A percentile compares a stretch with the other conserved stretches of the same genome.
Conservation (phyloP, 2,888 invertebrate species). For the Abrostola triplasia region DNA sequence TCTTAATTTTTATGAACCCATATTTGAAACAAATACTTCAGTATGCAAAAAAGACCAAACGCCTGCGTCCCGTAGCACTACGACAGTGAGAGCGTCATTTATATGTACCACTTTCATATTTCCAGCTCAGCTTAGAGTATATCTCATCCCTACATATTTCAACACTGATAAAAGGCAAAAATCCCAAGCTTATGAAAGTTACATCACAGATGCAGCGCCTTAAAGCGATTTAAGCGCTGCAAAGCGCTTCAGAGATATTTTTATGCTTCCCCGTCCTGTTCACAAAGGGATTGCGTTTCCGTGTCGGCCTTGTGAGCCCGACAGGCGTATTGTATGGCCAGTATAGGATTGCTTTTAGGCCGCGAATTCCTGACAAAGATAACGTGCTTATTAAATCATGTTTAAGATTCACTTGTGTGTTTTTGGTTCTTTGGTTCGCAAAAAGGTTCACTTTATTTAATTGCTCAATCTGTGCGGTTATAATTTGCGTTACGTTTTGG, state of each 20-base stretch:
- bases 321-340: constrained; percentile 35
- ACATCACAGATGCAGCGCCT: constrained; percentile 24
- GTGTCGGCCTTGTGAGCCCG: constrained; percentile 29
- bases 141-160: not conserved
- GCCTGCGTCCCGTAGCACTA: not conserved
- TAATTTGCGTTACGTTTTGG: not conserved
- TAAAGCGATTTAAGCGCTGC: constrained; percentile 37
- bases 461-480: not conserved
- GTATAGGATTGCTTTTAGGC: constrained; percentile 29
- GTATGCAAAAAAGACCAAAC: not conserved
- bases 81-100: constrained; percentile 3
- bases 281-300: constrained; percentile 48
- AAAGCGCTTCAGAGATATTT: constrained; percentile 38
- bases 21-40: not conserved
- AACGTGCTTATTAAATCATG: constrained; percentile 17
- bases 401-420: constrained; percentile 10
- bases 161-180: constrained; percentile 20
- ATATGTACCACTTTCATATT: constrained; percentile 5
- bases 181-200: constrained; percentile 34
- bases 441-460: not conserved
- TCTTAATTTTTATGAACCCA: not conserved
- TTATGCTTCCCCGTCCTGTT: constrained; percentile 31
- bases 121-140: constrained; percentile 6
- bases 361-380: constrained; percentile 14
- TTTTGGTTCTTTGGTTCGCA: constrained; percentile 9